A percentile compares a stretch with the other conserved stretches of the same genome.
Evolutionary conservation across 2,113 vertebrate species (phyloP).

Genomic region (Hemiprocne comata): DNA sequence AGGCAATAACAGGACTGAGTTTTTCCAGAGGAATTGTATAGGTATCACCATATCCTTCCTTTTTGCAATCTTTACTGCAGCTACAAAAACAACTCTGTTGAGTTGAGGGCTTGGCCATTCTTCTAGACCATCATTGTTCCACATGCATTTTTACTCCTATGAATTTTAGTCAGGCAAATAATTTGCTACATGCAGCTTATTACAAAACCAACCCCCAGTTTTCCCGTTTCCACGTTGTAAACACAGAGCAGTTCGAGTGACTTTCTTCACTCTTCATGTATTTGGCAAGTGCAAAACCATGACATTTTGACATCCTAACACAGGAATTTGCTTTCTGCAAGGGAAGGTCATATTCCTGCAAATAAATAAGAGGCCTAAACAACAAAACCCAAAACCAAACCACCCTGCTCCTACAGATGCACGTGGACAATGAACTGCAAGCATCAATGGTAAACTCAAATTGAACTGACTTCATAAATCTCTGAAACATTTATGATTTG

Average conservation of each 20-base stretch:
- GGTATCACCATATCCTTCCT: neutral
- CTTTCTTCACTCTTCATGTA: neutral
- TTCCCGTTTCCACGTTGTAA: neutral
- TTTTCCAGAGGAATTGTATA: neutral
- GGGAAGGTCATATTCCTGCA: neutral
- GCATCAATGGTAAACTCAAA: neutral
- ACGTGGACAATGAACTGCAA: neutral
- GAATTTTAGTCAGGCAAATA: neutral
- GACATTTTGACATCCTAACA: neutral
- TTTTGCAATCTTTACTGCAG: neutral
- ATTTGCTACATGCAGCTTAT: neutral
- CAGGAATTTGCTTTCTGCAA: neutral
- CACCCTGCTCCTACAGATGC: neutral
- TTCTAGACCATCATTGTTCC: neutral
- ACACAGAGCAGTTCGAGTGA: neutral
- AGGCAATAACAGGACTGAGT: neutral
- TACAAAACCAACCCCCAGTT: neutral
- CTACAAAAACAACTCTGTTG: neutral
- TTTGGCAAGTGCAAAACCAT: neutral
- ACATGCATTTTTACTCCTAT: neutral
- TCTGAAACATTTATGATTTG: neutral
- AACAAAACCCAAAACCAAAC: no score
- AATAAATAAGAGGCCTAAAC: no score
- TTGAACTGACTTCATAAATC: neutral
- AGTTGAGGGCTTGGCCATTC: neutral